Base-by-base conservation (phyloP, 2,888 invertebrate genomes). In the Operophtera brumata region DNA sequence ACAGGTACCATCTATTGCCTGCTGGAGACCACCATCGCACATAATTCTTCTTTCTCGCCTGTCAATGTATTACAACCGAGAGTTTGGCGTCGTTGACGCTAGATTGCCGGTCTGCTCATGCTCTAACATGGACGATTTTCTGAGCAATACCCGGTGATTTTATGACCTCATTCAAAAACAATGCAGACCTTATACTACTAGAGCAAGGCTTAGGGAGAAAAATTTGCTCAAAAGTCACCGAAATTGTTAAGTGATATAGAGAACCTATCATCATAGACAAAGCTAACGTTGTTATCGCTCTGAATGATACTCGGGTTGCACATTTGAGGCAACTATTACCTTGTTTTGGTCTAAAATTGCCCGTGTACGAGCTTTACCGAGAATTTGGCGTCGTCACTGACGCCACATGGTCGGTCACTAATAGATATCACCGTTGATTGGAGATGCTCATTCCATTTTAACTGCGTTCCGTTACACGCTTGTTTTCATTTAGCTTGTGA, bases 1-100 rank as follows among this genome's bases (percentile, higher is more conserved):
- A 97, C 94, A 97, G 97, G 96, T 90, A 89, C 77, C 65, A 66
- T 65, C 69, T 75, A 78, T 76, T 77, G 79, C 78, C 78, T 75
- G 75, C 71, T 64, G 74, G 77, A 71, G 66, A 63, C 50, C 66
- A 66, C 65, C 64, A 70, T 62, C 71, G 40, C 56, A 67, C 62
- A 65, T 70, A 64, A 68, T 67, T 67, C 62, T 65, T 68, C 68
- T 51, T 65, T 57, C 50, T 61, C 62, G 61, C 67, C 71, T 68
- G 56, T 70, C 70, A 57, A 70, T 78, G 71, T 76, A 67, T 62
- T 48, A 51, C 54, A 54, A 70, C 75, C 69, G 73, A 57, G 50
- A 57, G 32, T 54, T 54, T 52, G 39, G 48, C 52, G 48, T 49
- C 44, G 14, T 35, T 20, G 48, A 55, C 48, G 55, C 47, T 52